Base-by-base conservation (phyloP, 2,113 vertebrate species). In the Phylloscopus trochiloides region DNA sequence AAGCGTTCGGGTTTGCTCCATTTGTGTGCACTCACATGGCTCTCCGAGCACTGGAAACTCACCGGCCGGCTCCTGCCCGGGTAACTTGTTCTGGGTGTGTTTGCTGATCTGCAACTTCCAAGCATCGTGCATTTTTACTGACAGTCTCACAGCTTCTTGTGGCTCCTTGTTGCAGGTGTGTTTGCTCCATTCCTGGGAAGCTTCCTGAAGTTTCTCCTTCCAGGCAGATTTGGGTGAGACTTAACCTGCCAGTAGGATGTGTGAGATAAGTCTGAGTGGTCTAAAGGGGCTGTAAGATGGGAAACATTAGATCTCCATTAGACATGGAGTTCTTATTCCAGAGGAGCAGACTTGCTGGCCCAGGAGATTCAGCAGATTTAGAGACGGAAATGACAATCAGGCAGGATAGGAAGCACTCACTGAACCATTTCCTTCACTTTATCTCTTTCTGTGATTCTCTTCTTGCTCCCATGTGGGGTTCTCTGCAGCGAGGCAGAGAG, bases 61-160 rank as follows among this genome's bases (percentile, higher is more conserved):
- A 32, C 12, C 43, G 45, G 29, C 32, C 12, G 3, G 10, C 45
- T 67, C 59, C 36, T 0, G 0, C 52, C 14, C 13, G 1, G 18
- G 18, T 17, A 38, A 5, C 38, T 21, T 45, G 17, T 6, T 42
- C 32, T 19, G 42, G 14, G 5, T 21, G 13, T 14, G 32, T 15
- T 3, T 18, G 34, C 19, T 32, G 47, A 32, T n/a, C 26, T 32
- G 17, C 15, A 4, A 9, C n/a, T 68, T 28, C 36, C 28, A 1
- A 26, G 40, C 43, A 18, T 6, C 5, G 0, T 3, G 14, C 0
- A 0, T 10, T 57, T 40, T 20, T 34, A 5, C 57, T 14, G 45
- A 10, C 6, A 3, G 21, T 26, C 31, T 66, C 15, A 5, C 48
- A 12, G 61, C 26, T 45, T 7, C 12, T 17, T 14, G 12, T 22